Base-by-base conservation (phyloP, 2,888 invertebrate genomes). In the Odontomyia ornata region DNA sequence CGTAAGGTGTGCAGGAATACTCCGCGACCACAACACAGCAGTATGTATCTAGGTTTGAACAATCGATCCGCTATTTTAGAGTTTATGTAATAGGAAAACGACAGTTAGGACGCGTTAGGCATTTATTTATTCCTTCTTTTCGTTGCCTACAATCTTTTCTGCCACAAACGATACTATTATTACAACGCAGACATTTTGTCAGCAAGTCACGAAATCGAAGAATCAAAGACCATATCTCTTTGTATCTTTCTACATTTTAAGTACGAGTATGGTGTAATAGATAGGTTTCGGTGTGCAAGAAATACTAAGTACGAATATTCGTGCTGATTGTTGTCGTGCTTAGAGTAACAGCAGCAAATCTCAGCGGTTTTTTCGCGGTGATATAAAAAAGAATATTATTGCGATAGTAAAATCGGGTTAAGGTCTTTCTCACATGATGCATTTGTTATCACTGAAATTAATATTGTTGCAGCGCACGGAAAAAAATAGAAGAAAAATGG, bases 81-180 rank as follows among this genome's bases (percentile, higher is more conserved):
- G 18, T 25, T 60, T 60, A 60, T 60, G 57, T 60, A 60, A 60
- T 60, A 23, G 23, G 25, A 60, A 60, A 60, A 60, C 57, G 57
- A 60, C 57, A 60, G 57, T 60, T 60, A 60, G 57, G 57, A 60
- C 57, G 25, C 25, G 25, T 60, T 60, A 56, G 56, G 18, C 56
- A 3, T 25, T 60, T 23, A 21, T 25, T 23, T 23, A 21, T 9
- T 25, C 21, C 57, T 60, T n/a, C 4, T 52, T 13, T 52, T 52
- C 52, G 7, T 52, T 15, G 15, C 2, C 2, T 36, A 36, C 36
- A 52, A 13, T 52, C 2, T 52, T 15, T 52, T 52, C 52, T 2
- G 52, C 43, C 15, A 52, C 18, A 9, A 52, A 52, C 15, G n/a
- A 36, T 36, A 36, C 36, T 36, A 36, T 36, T 36, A 36, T 36